Base-by-base conservation (phyloP, 1,140 invertebrate genomes). In the Drosophila asahinai region DNA sequence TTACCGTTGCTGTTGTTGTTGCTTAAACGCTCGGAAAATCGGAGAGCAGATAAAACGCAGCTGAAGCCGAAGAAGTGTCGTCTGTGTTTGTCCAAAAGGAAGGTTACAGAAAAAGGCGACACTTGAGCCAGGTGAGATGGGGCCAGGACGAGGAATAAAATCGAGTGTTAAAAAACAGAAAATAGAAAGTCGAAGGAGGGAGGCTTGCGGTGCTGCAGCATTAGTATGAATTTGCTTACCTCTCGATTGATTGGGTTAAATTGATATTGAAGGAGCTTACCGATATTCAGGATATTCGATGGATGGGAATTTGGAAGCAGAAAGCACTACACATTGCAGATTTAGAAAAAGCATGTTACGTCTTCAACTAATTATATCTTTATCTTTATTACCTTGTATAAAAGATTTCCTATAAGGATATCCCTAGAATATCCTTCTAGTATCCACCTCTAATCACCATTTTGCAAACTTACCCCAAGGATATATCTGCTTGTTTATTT, bases 21-120 rank as follows among this genome's bases (percentile, higher is more conserved):
- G 80, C 67, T 61, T 87, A 86, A 86, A 83, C 73, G 83, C 77
- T 87, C 38, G 83, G 83, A 86, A 86, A 86, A 87, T 82, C 83
- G 83, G 79, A 60, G 48, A 70, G 72, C 67, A 86, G 83, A 86
- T 86, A 86, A 86, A 86, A 77, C 70, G 73, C 72, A 81, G 68
- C 81, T 81, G 65, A 62, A 86, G 78, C 66, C 71, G 57, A 77
- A 77, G 76, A 86, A 82, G 75, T 86, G 83, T 86, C 79, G 75
- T 73, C 83, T 86, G 74, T 81, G 67, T 84, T 81, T 77, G 78
- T 51, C 59, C 65, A 76, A 76, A 76, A 59, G 70, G 42, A 55
- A 61, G 42, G 45, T 40, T 43, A 47, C 58, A 6, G 27, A 52
- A 40, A 55, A 62, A 60, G 45, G 63, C 54, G 40, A 60, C 68